These are phyloP conservation scores for Axis porcinus DNA, from an alignment of 2,113 vertebrate genomes.

Conservation along the genomic window DNA sequence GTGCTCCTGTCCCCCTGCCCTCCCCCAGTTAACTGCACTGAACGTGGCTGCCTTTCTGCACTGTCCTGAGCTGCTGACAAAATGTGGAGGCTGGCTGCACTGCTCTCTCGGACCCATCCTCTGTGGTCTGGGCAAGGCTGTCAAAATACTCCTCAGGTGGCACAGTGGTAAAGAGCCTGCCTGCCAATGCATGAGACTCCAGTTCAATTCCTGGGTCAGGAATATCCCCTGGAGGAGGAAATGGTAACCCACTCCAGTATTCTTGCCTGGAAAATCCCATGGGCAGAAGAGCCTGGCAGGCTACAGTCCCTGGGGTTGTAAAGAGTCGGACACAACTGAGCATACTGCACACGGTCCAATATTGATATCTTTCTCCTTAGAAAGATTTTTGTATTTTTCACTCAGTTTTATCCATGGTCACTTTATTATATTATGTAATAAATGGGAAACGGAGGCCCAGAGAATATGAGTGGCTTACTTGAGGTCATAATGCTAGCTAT, in stretches of 20 bases:
- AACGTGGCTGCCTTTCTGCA: not conserved
- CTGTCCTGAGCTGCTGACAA: not conserved
- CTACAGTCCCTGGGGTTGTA: not conserved
- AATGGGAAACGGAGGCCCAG: not conserved
- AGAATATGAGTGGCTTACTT: not conserved
- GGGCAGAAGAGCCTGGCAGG: not conserved
- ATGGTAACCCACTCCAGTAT: not conserved
- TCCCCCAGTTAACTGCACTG: not conserved
- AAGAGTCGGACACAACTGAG: not conserved
- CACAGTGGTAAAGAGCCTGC: not conserved
- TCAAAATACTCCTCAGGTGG: not conserved
- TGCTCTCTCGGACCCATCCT: not conserved
- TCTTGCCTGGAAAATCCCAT: not conserved
- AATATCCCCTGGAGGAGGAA: not conserved
- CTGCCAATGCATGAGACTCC: not conserved
- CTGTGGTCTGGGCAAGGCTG: not conserved
- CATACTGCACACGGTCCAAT: not conserved
- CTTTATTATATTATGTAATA: not conserved
- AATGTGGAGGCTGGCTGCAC: not conserved
- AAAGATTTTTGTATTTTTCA: not conserved
- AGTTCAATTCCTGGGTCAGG: not conserved
- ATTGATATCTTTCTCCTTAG: not conserved
- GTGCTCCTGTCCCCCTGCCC: not conserved
- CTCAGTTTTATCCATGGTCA: not conserved
- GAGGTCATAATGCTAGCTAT: not conserved